Evolutionary conservation across 2,797 vertebrate genomes (phyloP).

Genomic region (Sebastes diploproa): DNA sequence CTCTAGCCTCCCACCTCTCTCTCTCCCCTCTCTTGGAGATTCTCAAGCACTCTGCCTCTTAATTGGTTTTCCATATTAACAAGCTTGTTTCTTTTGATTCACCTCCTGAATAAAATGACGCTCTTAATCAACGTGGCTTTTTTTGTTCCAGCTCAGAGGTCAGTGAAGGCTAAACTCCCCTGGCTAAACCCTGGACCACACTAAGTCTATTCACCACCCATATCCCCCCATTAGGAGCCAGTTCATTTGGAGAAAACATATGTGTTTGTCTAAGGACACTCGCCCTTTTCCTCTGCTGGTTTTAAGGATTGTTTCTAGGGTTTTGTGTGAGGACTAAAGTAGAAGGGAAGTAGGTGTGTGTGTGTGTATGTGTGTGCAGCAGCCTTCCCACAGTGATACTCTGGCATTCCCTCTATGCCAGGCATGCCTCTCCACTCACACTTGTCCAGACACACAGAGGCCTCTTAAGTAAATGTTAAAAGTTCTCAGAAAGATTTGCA

Average conservation of each 20-base stretch:
- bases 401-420: conserved; percentile 61
- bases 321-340: conserved; percentile 41
- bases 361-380: background rate
- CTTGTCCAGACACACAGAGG: conserved; percentile 48
- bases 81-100: conserved; percentile 77
- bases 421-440: conserved; percentile 68
- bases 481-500: conserved; percentile 42
- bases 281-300: conserved; percentile 42
- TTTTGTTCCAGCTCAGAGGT: conserved; percentile 73
- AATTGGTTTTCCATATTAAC: conserved; percentile 85
- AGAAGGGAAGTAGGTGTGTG: conserved; percentile 12
- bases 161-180: conserved; percentile 69
- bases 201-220: conserved; percentile 63
- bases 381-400: conserved; percentile 64
- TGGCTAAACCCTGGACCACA: conserved; percentile 60
- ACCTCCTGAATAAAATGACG: conserved; percentile 67
- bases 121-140: conserved; percentile 75
- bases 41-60: conserved; percentile 65
- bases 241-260: conserved; percentile 55
- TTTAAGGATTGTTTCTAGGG: conserved; percentile 51
- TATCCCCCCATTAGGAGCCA: conserved; percentile 45
- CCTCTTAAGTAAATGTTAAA: conserved; percentile 59
- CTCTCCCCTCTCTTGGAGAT: conserved; percentile 37
- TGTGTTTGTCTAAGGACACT: conserved; percentile 75
- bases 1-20: background rate